Percentiles rank a stretch among this genome's conserved stretches.
These are phyloP conservation scores for Lagria hirta DNA, from an alignment of 2,888 invertebrate species.

Conservation along the genomic window DNA sequence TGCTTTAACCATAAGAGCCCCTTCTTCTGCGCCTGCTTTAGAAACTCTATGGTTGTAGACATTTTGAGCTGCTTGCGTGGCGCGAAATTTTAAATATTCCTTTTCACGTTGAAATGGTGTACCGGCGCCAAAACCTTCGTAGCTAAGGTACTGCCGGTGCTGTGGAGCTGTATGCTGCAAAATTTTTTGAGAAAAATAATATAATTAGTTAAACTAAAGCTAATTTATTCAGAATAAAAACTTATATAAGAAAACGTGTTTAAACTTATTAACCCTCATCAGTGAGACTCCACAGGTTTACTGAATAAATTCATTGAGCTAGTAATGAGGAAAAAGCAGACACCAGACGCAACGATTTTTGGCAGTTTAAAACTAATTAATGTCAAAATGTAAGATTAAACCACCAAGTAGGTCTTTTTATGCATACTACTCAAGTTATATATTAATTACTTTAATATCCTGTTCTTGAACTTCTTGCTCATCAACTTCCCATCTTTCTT, in stretches of 20 bases:
- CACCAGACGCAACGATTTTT: too few species aligned
- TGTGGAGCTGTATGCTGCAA: constrained; percentile 81
- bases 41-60: constrained; percentile 63
- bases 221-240: background rate
- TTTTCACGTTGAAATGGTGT: constrained; percentile 77
- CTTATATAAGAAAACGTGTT: too few species aligned
- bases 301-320: too few species aligned
- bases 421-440: too few species aligned
- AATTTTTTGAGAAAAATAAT: too few species aligned
- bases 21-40: constrained; percentile 62
- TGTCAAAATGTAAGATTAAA: too few species aligned
- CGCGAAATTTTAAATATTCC: constrained; percentile 70
- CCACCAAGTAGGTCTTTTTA: too few species aligned
- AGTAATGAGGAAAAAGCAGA: too few species aligned
- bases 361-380: too few species aligned
- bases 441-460: constrained; percentile 62
- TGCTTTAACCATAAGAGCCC: constrained; percentile 64
- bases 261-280: too few species aligned
- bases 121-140: constrained; percentile 77
- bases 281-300: too few species aligned
- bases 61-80: constrained; percentile 69
- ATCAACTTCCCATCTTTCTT: constrained; percentile 59
- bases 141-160: constrained; percentile 80
- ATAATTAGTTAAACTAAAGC: background rate
- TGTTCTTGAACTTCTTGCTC: constrained; percentile 58